Conservation (phyloP, 2,888 invertebrate species). For the Melanchra persicariae region DNA sequence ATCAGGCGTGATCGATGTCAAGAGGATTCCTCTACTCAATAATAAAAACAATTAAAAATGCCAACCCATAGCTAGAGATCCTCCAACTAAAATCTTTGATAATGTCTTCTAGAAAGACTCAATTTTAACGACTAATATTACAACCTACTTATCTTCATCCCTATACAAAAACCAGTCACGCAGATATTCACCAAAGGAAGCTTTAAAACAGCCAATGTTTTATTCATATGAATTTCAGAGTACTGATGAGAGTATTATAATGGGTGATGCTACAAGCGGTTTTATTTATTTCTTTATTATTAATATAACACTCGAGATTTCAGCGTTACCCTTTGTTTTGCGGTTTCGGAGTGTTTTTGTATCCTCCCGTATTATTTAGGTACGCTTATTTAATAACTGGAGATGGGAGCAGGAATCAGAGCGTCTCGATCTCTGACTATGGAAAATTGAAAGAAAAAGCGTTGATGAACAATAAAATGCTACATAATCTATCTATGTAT, state of each 20-base stretch:
- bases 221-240: conserved; percentile 53
- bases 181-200: conserved; percentile 34
- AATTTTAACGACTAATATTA: background rate
- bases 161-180: conserved; percentile 16
- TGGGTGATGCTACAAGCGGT: conserved; percentile 31
- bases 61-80: too few relatives aligned
- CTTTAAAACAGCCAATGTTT: conserved; percentile 50
- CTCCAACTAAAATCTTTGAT: too few relatives aligned
- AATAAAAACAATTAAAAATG: too few relatives aligned
- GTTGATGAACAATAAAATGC: background rate
- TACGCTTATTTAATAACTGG: conserved; percentile 11
- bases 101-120: background rate
- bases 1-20: too few relatives aligned
- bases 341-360: conserved; percentile 10
- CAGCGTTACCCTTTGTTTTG: conserved; percentile 22
- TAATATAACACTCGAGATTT: conserved; percentile 26
- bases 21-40: too few relatives aligned
- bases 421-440: conserved; percentile 9
- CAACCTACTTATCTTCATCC: conserved; percentile 6
- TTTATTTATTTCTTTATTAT: conserved; percentile 41
- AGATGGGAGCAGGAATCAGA: conserved; percentile 2
- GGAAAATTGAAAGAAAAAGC: background rate
- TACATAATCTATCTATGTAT: too few relatives aligned
- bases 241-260: conserved; percentile 48
- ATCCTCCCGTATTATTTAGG: background rate